Evolutionary conservation across 2,797 vertebrate species (phyloP).

Genomic region (Simalia tracyae): DNA sequence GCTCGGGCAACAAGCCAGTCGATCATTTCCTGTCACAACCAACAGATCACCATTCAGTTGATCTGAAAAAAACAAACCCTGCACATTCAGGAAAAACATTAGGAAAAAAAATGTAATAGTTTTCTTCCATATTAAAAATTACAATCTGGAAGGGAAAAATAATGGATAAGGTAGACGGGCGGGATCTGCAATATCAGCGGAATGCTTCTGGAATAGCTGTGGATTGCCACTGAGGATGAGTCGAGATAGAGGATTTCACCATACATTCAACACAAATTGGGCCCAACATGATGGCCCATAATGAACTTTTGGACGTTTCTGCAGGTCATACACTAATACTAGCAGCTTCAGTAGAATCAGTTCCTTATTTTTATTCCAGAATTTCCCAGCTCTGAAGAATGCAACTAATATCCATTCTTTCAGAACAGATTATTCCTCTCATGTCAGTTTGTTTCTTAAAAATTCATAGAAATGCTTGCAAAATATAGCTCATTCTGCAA

Average conservation of each 20-base stretch:
- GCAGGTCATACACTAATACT: background rate
- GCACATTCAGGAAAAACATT: too few species aligned
- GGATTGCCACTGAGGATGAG: background rate
- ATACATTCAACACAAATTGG: background rate
- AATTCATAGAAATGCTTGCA: background rate
- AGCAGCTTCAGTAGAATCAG: background rate
- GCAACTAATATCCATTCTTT: background rate
- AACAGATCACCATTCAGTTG: too few species aligned
- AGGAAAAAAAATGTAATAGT: too few species aligned
- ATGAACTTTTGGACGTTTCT: background rate
- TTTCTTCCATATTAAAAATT: background rate
- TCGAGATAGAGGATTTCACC: background rate
- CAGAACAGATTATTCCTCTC: background rate
- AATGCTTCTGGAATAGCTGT: background rate
- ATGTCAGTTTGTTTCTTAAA: background rate
- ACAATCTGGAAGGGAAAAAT: background rate
- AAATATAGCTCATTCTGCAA: background rate
- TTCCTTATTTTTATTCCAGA: background rate
- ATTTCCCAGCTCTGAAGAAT: background rate
- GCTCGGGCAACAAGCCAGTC: too few species aligned
- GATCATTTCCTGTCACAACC: too few species aligned
- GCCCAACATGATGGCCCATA: background rate
- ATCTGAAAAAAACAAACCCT: too few species aligned
- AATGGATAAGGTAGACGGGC: background rate
- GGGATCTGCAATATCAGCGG: background rate